Conservation (phyloP, 1,140 invertebrate genomes). For the Drosophila pruinosa region DNA sequence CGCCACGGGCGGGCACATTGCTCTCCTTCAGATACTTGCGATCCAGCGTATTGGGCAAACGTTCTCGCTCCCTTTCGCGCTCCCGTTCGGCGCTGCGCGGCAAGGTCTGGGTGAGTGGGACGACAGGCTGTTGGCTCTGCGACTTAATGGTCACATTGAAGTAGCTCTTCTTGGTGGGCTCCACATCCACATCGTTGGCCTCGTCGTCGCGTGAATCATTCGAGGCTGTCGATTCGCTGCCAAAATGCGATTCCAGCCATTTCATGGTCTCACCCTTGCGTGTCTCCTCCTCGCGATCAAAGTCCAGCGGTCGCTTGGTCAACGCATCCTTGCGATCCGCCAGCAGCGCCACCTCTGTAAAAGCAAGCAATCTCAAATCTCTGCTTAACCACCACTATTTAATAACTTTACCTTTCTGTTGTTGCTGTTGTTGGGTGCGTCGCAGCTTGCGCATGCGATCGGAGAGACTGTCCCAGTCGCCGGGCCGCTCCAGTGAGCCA, state of each 20-base stretch:
- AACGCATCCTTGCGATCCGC: slow-evolving; percentile 90
- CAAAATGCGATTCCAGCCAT: slow-evolving; percentile 95
- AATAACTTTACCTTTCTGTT: slow-evolving; percentile 79
- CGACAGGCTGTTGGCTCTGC: slow-evolving; percentile 78
- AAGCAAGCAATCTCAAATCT: background rate
- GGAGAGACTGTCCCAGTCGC: slow-evolving; percentile 90
- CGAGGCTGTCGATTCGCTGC: slow-evolving; percentile 91
- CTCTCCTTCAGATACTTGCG: slow-evolving; percentile 42
- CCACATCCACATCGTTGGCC: slow-evolving; percentile 83
- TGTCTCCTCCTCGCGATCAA: slow-evolving; percentile 94
- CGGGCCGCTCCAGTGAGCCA: slow-evolving; percentile 86
- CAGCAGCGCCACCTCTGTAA: slow-evolving; percentile 82
- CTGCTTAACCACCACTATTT: too few relatives aligned
- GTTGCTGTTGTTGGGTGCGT: slow-evolving; percentile 84
- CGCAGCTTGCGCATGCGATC: slow-evolving; percentile 88
- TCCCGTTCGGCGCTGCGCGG: slow-evolving; percentile 48
- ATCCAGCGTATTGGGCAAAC: slow-evolving; percentile 38
- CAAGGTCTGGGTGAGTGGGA: slow-evolving; percentile 48
- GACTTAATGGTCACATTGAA: slow-evolving; percentile 92
- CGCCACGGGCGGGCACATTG: slow-evolving; percentile 16
- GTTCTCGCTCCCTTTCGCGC: slow-evolving; percentile 5
- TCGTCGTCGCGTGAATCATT: slow-evolving; percentile 86
- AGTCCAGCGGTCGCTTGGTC: slow-evolving; percentile 90
- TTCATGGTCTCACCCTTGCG: slow-evolving; percentile 93
- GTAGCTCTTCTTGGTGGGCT: slow-evolving; percentile 87